Evolutionary conservation across 2,888 invertebrate genomes (phyloP), one percentile per base, ranked within the genome.

Genomic region (Stenurella melanura): DNA sequence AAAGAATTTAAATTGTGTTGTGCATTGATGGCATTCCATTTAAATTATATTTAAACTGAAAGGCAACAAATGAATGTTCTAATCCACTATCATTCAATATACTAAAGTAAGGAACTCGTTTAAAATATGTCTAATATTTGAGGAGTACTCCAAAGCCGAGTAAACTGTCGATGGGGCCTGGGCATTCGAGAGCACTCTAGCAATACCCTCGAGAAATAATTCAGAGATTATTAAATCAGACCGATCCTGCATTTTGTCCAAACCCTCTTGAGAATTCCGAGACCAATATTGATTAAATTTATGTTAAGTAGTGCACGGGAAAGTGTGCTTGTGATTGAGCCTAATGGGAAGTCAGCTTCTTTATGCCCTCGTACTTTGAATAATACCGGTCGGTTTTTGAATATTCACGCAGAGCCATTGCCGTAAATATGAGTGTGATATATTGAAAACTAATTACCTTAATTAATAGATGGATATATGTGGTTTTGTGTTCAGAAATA

Each of bases 201-300:
- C 19, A 38, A 42, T 60, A 11, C 17, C 26, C 58, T 38, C 6
- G 60, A 60, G 60, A 38, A 42, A 21, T 21, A 50, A 18, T 70
- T 60, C 70, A 42, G 21, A 21, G 19, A 70, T 70, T 70, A 70
- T 70, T 70, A 38, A 70, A 60, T 60, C 70, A 70, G 56, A 19
- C 70, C 70, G 70, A 70, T 58, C 58, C 70, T 70, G 70, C 70
- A 56, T 70, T 60, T 60, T 19, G 19, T 42, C 60, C 60, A 17
- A 42, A 70, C 42, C 70, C 70, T 19, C 70, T 70, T 42, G 60
- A 60, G 70, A 21, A 74, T 73, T 66, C 58, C 64, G 74, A 61
- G 71, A 76, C 69, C 75, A 42, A 71, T 86, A 86, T 86, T 84
- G 86, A 86, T 86, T 85, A 83, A 84, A 85, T 85, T 86, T 85